Evolutionary conservation across 2,888 invertebrate genomes (phyloP), one percentile per base, ranked within the genome.

Genomic region (Nemurella pictetii): DNA sequence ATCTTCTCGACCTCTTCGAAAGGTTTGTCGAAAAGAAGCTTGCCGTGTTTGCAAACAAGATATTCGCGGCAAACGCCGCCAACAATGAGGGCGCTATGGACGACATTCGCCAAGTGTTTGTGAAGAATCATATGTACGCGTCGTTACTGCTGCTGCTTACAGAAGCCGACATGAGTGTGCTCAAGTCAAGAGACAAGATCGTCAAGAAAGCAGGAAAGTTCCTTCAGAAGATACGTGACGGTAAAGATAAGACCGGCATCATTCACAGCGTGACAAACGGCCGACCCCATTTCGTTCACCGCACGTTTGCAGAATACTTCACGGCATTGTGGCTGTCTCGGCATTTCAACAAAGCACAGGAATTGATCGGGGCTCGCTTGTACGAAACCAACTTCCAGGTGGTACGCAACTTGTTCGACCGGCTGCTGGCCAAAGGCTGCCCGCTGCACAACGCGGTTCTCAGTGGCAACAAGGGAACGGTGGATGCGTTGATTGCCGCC

Each of bases 301-400:
- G 80, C 9, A 80, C 36, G 26, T 80, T 80, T 30, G 80, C 80
- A 7, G 80, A 80, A 35, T 80, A 80, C 15, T 80, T 80, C 26
- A 26, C 35, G 3, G 80, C 80, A 4, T 26, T 80, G 36, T 80
- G 80, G 80, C 15, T 80, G 32, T 35, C 80, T 9, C 32, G n/a
- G 26, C 32, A 80, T 75, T 75, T 27, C 28, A 15, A n/a, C 26
- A 26, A 75, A 12, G 55, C 55, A 55, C 55, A 20, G 15, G 75
- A 75, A 7, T 25, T 75, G 27, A 75, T 75, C 75, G 75, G 26
- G 20, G 4, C 26, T 0, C 75, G 75, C 28, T 15, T 80, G n/a
- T 80, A 28, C 29, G 28, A 80, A 25, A 12, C 80, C 80, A 80
- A 80, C 32, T 80, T 30, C 32, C n/a, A 28, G 5, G 30, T 30